These are phyloP conservation scores for Steinernema khuongi DNA, from an alignment of 1,140 invertebrate species.

Conservation along the genomic window DNA sequence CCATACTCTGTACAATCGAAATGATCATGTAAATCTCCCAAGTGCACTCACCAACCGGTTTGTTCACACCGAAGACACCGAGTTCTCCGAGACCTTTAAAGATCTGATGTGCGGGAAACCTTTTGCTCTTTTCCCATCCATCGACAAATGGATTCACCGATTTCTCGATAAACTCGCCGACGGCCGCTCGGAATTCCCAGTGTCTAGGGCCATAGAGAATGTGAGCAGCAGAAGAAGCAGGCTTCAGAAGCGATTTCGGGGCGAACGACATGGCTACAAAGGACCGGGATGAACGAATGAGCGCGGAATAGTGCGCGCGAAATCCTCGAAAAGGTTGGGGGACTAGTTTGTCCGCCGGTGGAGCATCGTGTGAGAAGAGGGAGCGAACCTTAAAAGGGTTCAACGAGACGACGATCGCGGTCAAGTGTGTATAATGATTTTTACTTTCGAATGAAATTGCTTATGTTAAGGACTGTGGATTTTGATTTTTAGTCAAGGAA, in stretches of 20 bases:
- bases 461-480: background rate
- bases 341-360: background rate
- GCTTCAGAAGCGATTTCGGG: background rate
- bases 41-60: constrained; percentile 58
- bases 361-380: background rate
- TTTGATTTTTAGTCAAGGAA: background rate
- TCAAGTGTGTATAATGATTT: constrained; percentile 9
- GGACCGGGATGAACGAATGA: background rate
- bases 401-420: constrained; percentile 4
- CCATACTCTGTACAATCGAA: constrained; percentile 63
- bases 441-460: background rate
- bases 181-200: background rate
- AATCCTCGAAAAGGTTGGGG: background rate
- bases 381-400: background rate
- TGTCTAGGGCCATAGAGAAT: background rate
- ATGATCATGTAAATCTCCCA: constrained; percentile 15
- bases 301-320: background rate
- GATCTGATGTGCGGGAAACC: constrained; percentile 64
- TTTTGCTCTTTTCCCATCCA: constrained; percentile 63
- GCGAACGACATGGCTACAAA: background rate
- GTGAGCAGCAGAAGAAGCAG: background rate
- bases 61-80: constrained; percentile 65
- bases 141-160: constrained; percentile 67
- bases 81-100: constrained; percentile 65
- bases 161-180: constrained; percentile 60